phyloP scores from a whole-genome alignment of 2,888 invertebrate genomes.

The Lasioglossum marginatum region DNA sequence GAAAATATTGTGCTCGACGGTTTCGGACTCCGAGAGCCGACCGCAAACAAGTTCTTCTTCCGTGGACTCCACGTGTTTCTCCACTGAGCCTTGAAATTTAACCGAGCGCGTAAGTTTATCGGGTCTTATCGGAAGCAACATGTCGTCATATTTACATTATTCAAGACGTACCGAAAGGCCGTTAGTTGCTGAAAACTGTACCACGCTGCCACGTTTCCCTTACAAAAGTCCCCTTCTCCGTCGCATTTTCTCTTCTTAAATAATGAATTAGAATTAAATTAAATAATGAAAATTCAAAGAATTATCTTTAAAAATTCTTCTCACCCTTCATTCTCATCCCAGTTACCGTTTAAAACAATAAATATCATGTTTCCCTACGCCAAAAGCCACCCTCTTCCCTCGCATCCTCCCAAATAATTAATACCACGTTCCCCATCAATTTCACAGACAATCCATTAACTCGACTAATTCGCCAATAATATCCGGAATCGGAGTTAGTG shows the following conservation, averaged over 20 bases:
- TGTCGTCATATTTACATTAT: conserved; percentile 63
- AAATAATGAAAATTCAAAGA: too few species aligned
- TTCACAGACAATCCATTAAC: background rate
- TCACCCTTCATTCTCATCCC: background rate
- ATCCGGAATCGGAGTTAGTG: background rate
- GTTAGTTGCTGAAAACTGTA: background rate
- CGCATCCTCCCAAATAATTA: background rate
- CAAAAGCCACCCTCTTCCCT: background rate
- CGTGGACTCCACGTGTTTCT: conserved; percentile 23
- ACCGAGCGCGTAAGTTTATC: conserved; percentile 63
- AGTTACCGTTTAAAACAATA: too few species aligned
- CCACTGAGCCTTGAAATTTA: conserved; percentile 62
- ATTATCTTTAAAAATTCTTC: too few species aligned
- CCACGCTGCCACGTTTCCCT: background rate
- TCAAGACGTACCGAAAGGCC: conserved; percentile 44
- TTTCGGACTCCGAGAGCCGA: background rate
- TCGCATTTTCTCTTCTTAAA: too few species aligned
- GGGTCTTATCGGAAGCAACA: conserved; percentile 58
- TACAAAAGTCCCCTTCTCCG: background rate
- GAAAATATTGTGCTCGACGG: background rate
- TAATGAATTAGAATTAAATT: too few species aligned
- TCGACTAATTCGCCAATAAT: conserved; percentile 21
- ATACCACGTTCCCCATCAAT: background rate
- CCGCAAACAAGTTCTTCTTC: conserved; percentile 8
- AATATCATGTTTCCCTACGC: background rate